Evolutionary conservation across 2,888 invertebrate genomes (phyloP).

Genomic region (Eupithecia tripunctaria): DNA sequence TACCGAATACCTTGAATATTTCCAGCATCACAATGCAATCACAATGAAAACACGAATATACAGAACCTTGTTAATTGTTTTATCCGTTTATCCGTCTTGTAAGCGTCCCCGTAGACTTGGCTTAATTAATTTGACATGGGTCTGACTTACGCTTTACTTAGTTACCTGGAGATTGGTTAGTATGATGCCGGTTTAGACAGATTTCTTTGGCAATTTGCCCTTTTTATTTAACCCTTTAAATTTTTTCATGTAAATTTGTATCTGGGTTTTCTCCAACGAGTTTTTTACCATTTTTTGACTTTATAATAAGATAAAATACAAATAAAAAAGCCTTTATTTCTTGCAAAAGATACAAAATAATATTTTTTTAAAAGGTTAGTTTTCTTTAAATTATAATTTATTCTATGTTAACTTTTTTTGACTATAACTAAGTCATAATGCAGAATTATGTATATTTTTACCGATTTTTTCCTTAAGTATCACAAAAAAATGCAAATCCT

Average conservation of each 20-base stretch:
- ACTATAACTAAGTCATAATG: too few relatives aligned
- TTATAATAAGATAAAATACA: too few relatives aligned
- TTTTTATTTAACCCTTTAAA: not conserved
- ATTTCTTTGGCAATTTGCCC: constrained; percentile 1
- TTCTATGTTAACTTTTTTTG: too few relatives aligned
- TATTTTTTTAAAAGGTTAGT: too few relatives aligned
- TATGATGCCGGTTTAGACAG: constrained; percentile 9
- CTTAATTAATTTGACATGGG: constrained; percentile 48
- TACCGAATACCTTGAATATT: too few relatives aligned
- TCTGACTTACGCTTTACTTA: constrained; percentile 46
- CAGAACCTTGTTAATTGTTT: constrained; percentile 32
- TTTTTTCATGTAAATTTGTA: not conserved
- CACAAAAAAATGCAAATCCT: too few relatives aligned
- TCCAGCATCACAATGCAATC: not conserved
- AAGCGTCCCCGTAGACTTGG: constrained; percentile 41
- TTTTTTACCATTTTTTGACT: too few relatives aligned
- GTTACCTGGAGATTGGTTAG: constrained; percentile 32
- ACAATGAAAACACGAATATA: constrained; percentile 28
- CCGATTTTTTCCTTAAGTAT: too few relatives aligned
- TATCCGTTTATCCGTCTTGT: constrained; percentile 40
- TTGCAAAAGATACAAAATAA: too few relatives aligned
- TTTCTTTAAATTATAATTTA: too few relatives aligned
- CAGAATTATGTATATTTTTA: too few relatives aligned
- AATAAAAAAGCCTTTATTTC: too few relatives aligned
- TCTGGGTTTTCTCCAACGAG: not conserved